phyloP scores from a whole-genome alignment of 2,888 invertebrate species.

The Malacosoma neustria region DNA sequence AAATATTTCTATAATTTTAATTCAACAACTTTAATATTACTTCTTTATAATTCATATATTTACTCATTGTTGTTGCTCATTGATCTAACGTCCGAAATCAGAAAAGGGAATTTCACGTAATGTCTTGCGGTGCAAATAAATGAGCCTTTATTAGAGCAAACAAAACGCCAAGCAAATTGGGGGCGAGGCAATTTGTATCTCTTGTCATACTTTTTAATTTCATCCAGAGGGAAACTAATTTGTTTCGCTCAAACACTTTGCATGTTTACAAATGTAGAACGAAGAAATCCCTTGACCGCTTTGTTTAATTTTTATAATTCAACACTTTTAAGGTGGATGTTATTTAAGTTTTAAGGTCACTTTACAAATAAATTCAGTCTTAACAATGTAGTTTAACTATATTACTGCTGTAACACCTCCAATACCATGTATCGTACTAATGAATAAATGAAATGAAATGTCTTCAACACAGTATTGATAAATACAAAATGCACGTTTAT shows the following conservation, averaged over 20 bases:
- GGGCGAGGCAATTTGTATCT: slow-evolving; percentile 59
- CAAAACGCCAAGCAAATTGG: slow-evolving; percentile 54
- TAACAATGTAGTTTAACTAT: no score
- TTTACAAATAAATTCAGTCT: slow-evolving; percentile 5
- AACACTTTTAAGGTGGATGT: no score
- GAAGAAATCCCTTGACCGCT: slow-evolving; percentile 20
- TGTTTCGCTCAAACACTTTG: slow-evolving; percentile 50
- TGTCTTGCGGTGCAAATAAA: slow-evolving; percentile 49
- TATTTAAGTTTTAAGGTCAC: no score
- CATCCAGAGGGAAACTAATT: slow-evolving; percentile 52
- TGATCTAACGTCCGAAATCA: slow-evolving; percentile 18
- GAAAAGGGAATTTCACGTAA: slow-evolving; percentile 26
- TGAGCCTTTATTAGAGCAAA: slow-evolving; percentile 56
- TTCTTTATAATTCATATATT: no score
- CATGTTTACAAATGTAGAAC: slow-evolving; percentile 47
- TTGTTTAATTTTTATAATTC: slow-evolving; percentile 17
- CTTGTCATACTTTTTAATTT: slow-evolving; percentile 68
- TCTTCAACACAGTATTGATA: no score
- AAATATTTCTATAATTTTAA: no score
- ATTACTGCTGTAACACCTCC: no score
- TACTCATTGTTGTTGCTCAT: slow-evolving; percentile 11
- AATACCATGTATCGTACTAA: no score
- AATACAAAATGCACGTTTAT: no score
- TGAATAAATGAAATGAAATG: no score
- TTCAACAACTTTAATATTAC: no score